Base-by-base conservation (phyloP, 2,888 invertebrate species). In the Bimastos eiseni region DNA sequence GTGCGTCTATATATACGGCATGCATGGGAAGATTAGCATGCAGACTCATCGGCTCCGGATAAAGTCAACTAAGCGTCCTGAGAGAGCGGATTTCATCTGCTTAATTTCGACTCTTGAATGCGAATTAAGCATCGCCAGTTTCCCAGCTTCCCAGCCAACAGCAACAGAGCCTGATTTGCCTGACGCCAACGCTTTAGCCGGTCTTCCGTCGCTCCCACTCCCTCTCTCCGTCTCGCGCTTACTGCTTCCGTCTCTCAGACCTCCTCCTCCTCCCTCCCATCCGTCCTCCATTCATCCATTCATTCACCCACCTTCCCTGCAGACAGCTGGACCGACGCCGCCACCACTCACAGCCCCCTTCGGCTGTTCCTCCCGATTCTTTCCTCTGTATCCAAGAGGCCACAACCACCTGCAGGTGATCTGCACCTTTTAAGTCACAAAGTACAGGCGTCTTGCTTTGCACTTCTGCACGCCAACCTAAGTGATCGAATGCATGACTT, bases 1-100 rank as follows among this genome's bases (percentile, higher is more conserved):
- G n/a, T 1, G 13, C 2, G 70, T n/a, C 30, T 70, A 70, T 70
- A 70, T 17, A 70, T 17, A 17, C 11, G 13, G 17, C n/a, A 70
- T 17, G n/a, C n/a, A 70, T 70, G n/a, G 1, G n/a, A n/a, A 70
- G n/a, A n/a, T 30, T 70, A n/a, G 70, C 70, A 0, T n/a, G 70
- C n/a, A 70, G 70, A 70, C 70, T 70, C 70, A 30, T 70, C n/a
- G 70, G 70, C 70, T 70, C 70, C 70, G 70, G 70, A 70, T 70
- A 70, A 70, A 70, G 70, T 70, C 70, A 70, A 70, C 70, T 70
- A n/a, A 30, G n/a, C 70, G 70, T 70, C 70, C 70, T n/a, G 70
- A 70, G 70, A 30, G n/a, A 70, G 30, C 30, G n/a, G 70, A 70
- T 70, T 70, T 70, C 30, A 70, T 70, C 70, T 70, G 70, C 70